Evolutionary conservation across 2,113 vertebrate genomes (phyloP).

Genomic region (Lota lota): DNA sequence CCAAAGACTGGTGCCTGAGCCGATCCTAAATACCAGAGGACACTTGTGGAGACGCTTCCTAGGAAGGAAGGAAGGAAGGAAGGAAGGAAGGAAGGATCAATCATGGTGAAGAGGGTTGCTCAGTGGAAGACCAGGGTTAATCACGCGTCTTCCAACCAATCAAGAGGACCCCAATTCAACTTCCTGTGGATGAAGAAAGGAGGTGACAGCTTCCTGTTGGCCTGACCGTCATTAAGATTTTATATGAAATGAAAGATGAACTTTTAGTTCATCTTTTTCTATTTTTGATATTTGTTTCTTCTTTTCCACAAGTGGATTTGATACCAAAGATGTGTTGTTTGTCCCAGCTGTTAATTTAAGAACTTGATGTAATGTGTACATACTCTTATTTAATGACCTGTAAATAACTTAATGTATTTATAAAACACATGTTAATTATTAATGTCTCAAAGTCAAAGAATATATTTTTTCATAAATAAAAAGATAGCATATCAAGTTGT

Average conservation of each 20-base stretch:
- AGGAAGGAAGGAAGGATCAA: too few species aligned
- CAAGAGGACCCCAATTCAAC: not conserved
- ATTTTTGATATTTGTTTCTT: not conserved
- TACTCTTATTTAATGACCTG: constrained; percentile 73
- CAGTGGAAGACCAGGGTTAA: constrained; percentile 1
- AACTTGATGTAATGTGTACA: constrained; percentile 73
- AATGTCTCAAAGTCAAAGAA: constrained; percentile 60
- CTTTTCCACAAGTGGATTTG: constrained; percentile 36
- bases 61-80: not conserved
- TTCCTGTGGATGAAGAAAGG: not conserved
- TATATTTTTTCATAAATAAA: constrained; percentile 81
- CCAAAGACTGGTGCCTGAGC: constrained; percentile 46
- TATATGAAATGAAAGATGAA: not conserved
- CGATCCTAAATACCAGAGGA: too few species aligned
- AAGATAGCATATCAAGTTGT: constrained; percentile 39
- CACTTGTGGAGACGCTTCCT: constrained; percentile 12
- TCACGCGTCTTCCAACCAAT: constrained; percentile 7
- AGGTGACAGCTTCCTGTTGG: not conserved
- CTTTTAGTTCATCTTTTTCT: constrained; percentile 3
- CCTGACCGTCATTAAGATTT: not conserved
- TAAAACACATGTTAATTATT: constrained; percentile 64
- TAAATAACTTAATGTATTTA: constrained; percentile 74
- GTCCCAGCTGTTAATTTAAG: constrained; percentile 67
- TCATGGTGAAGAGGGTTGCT: not conserved
- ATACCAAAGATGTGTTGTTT: constrained; percentile 67